Conservation (phyloP, 2,888 invertebrate species). For the Acronicta alni region DNA sequence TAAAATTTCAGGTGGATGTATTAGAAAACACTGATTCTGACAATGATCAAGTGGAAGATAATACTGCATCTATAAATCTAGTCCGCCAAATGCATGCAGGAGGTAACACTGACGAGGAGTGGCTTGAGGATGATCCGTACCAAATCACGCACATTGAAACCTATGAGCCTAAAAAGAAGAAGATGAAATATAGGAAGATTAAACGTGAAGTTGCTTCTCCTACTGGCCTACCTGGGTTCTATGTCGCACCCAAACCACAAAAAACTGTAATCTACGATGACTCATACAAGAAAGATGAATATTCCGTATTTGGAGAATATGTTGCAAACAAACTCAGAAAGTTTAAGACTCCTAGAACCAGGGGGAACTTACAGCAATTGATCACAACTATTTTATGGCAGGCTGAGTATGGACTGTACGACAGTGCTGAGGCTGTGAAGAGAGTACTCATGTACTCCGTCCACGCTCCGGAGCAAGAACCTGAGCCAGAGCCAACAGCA, state of each 20-base stretch:
- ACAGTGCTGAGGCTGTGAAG: slow-evolving; percentile 80
- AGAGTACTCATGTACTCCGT: slow-evolving; percentile 74
- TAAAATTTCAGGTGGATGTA: slow-evolving; percentile 71
- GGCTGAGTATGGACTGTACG: slow-evolving; percentile 82
- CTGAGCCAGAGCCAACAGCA: slow-evolving; percentile 20
- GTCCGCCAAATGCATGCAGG: slow-evolving; percentile 76
- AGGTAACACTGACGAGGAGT: slow-evolving; percentile 78
- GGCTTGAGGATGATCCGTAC: slow-evolving; percentile 82
- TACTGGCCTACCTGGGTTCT: slow-evolving; percentile 62
- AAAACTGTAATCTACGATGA: slow-evolving; percentile 64
- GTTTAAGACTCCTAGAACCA: slow-evolving; percentile 71
- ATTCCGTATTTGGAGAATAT: slow-evolving; percentile 82
- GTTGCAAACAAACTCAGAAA: slow-evolving; percentile 83
- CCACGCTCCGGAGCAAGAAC: slow-evolving; percentile 57
- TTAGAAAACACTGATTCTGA: slow-evolving; percentile 69
- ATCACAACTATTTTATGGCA: slow-evolving; percentile 85
- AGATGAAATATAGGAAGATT: slow-evolving; percentile 72
- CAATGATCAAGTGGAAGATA: slow-evolving; percentile 65
- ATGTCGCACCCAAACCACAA: slow-evolving; percentile 60
- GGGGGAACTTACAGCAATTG: slow-evolving; percentile 81
- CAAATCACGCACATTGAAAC: slow-evolving; percentile 70
- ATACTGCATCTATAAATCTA: slow-evolving; percentile 70
- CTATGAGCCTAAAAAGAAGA: slow-evolving; percentile 72
- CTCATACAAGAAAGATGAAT: slow-evolving; percentile 73
- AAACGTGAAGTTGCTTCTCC: slow-evolving; percentile 79